phyloP scores from a whole-genome alignment of 2,797 vertebrate genomes.

The Galaxias olidus region DNA sequence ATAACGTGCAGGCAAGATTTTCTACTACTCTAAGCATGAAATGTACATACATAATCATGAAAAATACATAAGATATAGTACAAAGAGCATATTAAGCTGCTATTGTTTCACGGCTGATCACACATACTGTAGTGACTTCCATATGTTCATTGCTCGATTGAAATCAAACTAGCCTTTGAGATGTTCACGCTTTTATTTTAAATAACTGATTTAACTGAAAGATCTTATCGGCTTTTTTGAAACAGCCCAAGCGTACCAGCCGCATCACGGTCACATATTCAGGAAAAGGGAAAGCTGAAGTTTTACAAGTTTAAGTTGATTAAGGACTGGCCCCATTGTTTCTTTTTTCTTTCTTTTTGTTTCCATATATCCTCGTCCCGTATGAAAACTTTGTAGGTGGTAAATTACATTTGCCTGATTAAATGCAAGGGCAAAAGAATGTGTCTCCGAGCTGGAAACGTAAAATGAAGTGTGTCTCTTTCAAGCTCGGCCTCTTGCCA shows the following conservation, averaged over 20 bases:
- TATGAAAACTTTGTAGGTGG: slow-evolving; percentile 25
- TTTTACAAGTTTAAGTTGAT: slow-evolving; percentile 17
- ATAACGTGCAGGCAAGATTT: slow-evolving; percentile 44
- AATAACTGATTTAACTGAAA: too few relatives aligned
- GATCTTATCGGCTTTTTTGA: too few relatives aligned
- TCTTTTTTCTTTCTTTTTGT: slow-evolving; percentile 38
- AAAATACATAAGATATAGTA: slow-evolving; percentile 27
- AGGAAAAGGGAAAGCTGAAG: slow-evolving; percentile 29
- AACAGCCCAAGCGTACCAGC: not conserved
- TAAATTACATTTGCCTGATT: slow-evolving; percentile 24
- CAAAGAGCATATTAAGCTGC: slow-evolving; percentile 25
- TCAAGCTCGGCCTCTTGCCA: slow-evolving; percentile 36
- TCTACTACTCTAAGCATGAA: slow-evolving; percentile 23
- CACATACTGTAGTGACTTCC: slow-evolving; percentile 26
- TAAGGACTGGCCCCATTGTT: too few relatives aligned
- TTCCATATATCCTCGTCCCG: slow-evolving; percentile 34
- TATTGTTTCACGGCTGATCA: slow-evolving; percentile 3
- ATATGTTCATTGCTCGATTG: slow-evolving; percentile 2
- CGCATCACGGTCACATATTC: slow-evolving; percentile 22
- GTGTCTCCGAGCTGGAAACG: slow-evolving; percentile 30
- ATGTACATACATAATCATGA: slow-evolving; percentile 36
- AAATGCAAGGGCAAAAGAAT: slow-evolving; percentile 14
- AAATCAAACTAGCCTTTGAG: slow-evolving; percentile 22
- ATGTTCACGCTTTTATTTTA: not conserved
- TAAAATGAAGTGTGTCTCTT: slow-evolving; percentile 44